Evolutionary conservation across 2,888 invertebrate species (phyloP).

Genomic region (Campaea margaritaria): DNA sequence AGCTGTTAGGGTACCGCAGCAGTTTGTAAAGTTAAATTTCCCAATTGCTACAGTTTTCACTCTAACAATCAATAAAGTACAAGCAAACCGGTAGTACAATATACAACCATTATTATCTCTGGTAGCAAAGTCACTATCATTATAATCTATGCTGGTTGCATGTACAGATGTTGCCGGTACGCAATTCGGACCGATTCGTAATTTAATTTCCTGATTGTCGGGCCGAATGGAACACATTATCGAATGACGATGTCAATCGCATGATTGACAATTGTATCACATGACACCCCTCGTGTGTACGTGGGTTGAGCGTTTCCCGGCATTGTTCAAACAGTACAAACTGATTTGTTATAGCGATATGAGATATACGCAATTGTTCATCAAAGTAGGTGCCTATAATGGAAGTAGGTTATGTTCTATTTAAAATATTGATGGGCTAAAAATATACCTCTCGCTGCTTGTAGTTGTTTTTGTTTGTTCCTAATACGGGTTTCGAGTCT

Average conservation of each 20-base stretch:
- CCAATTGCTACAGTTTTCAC: background rate
- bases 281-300: constrained; percentile 21
- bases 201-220: constrained; percentile 36
- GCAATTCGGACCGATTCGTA: constrained; percentile 6
- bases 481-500: too few relatives aligned
- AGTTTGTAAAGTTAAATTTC: too few relatives aligned
- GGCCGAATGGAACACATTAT: constrained; percentile 34
- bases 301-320: constrained; percentile 31
- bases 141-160: background rate
- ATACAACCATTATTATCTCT: background rate
- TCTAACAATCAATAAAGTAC: background rate
- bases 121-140: background rate
- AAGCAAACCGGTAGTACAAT: background rate
- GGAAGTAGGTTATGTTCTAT: background rate
- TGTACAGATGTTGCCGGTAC: background rate
- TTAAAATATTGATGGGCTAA: too few relatives aligned
- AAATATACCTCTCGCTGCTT: too few relatives aligned
- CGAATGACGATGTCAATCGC: constrained; percentile 28
- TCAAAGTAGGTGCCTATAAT: background rate
- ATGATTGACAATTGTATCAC: constrained; percentile 43
- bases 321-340: constrained; percentile 29
- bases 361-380: constrained; percentile 5
- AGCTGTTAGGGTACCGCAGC: too few relatives aligned
- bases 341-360: constrained; percentile 11
- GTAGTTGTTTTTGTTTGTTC: too few relatives aligned